Conservation (phyloP, 2,113 vertebrate species). For the Rafetus swinhoei region DNA sequence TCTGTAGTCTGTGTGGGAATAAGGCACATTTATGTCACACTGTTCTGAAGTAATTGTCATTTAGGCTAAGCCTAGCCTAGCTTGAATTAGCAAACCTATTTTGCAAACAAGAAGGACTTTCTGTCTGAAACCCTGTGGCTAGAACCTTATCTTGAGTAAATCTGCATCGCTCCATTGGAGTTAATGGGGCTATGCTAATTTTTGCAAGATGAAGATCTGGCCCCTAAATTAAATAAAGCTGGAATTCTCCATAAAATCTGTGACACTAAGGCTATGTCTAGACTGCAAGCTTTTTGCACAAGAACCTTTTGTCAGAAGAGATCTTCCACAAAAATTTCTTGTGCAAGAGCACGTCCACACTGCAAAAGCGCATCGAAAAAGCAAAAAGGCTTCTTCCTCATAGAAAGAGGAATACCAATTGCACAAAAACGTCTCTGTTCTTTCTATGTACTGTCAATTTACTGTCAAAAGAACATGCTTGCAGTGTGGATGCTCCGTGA, state of each 20-base stretch:
- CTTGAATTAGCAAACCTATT: neutral
- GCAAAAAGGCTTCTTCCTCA: no score
- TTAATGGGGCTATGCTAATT: accelerated
- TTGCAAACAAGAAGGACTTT: neutral
- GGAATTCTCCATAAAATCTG: neutral
- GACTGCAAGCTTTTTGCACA: no score
- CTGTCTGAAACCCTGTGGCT: neutral
- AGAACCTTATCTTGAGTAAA: neutral
- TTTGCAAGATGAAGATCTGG: neutral
- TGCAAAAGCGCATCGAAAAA: no score
- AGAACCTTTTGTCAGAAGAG: no score
- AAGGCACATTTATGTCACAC: neutral
- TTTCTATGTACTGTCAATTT: no score
- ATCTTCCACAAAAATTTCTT: no score
- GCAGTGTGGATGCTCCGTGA: no score
- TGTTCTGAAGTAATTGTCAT: neutral
- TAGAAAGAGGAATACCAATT: no score
- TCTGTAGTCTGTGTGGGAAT: neutral
- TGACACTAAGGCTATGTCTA: neutral
- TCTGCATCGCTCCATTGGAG: neutral
- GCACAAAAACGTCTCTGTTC: no score
- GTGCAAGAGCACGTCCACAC: no score
- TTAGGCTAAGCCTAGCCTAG: neutral
- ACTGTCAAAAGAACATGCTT: no score
- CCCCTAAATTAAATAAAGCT: neutral